A percentile compares a stretch with the other conserved stretches of the same genome.
Evolutionary conservation across 2,797 vertebrate species (phyloP).

Genomic region (Mormyrops boulengeri): DNA sequence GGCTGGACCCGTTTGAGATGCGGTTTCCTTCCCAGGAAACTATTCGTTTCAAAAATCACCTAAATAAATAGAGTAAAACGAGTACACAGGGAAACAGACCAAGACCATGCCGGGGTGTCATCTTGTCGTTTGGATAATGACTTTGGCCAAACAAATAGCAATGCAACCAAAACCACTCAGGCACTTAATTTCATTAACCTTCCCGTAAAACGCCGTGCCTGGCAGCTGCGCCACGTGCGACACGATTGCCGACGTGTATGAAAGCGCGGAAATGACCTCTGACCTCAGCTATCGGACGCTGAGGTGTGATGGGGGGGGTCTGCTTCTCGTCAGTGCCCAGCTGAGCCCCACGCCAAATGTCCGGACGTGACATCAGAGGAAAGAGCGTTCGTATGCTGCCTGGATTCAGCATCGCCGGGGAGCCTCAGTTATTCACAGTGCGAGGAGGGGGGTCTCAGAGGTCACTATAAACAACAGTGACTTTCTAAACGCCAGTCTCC

Average conservation of each 20-base stretch:
- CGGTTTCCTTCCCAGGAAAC: neutral
- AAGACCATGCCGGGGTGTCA: neutral
- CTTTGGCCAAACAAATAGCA: neutral
- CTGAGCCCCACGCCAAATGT: conserved; percentile 7
- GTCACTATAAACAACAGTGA: neutral
- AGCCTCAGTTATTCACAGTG: neutral
- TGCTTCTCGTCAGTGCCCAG: conserved; percentile 27
- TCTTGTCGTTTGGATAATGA: neutral
- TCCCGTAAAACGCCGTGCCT: neutral
- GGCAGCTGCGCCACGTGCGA: neutral
- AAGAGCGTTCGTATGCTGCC: neutral
- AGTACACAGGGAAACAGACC: neutral
- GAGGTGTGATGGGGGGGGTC: conserved; percentile 22
- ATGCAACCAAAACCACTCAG: neutral
- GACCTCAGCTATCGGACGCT: conserved; percentile 18
- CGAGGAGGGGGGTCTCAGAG: neutral
- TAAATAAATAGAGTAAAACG: neutral
- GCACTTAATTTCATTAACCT: neutral
- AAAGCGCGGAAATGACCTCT: conserved; percentile 14
- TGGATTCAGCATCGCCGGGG: neutral
- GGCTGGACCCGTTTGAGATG: neutral
- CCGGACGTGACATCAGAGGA: conserved; percentile 12
- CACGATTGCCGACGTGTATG: neutral
- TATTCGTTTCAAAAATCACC: neutral
- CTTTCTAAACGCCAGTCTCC: neutral